Evolutionary conservation across 2,113 vertebrate species (phyloP).

Genomic region (Carassius carassius): DNA sequence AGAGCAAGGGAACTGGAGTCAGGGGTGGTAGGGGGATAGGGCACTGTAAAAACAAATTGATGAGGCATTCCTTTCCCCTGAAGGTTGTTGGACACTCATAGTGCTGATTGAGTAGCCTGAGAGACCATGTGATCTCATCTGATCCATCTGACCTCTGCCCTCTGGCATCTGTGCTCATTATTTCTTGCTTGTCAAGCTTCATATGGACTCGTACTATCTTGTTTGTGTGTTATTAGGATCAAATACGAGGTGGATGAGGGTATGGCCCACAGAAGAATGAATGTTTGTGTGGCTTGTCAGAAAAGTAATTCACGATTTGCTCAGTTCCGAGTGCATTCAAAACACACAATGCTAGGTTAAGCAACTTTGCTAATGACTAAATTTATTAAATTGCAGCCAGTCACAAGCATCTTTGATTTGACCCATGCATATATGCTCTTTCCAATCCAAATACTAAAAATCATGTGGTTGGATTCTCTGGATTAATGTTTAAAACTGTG

Average conservation of each 20-base stretch:
- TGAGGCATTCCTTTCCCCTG: constrained; percentile 54
- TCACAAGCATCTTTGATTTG: neutral
- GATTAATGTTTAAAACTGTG: neutral
- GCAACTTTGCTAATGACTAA: neutral
- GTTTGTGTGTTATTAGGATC: constrained; percentile 53
- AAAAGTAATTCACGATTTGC: neutral
- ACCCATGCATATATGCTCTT: neutral
- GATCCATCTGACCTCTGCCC: constrained; percentile 76
- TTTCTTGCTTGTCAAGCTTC: constrained; percentile 77
- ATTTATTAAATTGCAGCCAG: neutral
- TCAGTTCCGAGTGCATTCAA: neutral
- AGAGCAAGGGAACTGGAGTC: constrained; percentile 25
- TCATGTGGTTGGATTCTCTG: neutral
- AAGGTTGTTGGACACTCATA: constrained; percentile 59
- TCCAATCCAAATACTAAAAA: neutral
- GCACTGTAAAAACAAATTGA: constrained; percentile 63
- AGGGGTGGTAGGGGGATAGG: constrained; percentile 35
- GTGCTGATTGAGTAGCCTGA: constrained; percentile 61
- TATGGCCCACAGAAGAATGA: constrained; percentile 17
- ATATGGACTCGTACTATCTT: constrained; percentile 42
- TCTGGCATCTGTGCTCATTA: constrained; percentile 84
- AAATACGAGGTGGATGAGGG: constrained; percentile 48
- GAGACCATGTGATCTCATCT: constrained; percentile 76
- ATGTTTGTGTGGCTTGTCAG: constrained; percentile 26
- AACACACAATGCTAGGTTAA: neutral